These are phyloP conservation scores for Oreonectes daqikongensis DNA, from an alignment of 2,797 vertebrate species.

Conservation along the genomic window DNA sequence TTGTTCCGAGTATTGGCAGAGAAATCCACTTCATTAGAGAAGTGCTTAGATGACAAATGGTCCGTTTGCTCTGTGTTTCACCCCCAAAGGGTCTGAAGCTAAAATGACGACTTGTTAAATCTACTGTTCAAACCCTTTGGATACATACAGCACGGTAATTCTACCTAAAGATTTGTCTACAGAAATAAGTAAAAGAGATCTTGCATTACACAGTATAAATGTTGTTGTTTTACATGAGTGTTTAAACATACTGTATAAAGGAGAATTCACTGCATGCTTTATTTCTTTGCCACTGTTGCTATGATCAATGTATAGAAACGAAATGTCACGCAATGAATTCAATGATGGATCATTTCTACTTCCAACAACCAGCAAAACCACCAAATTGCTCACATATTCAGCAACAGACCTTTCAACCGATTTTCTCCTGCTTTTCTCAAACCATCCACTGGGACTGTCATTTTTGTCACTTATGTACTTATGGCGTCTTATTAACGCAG, in stretches of 20 bases:
- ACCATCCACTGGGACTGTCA: slow-evolving; percentile 4
- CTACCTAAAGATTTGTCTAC: neutral
- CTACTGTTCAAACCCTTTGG: neutral
- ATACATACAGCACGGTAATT: neutral
- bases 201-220: neutral
- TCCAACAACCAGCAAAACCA: slow-evolving; percentile 33
- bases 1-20: slow-evolving; percentile 41
- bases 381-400: neutral
- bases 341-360: slow-evolving; percentile 15
- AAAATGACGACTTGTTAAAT: slow-evolving; percentile 31
- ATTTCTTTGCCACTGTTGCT: too few species aligned
- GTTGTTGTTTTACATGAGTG: neutral
- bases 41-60: slow-evolving; percentile 49
- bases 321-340: slow-evolving; percentile 46
- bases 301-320: too few species aligned
- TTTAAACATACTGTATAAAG: neutral
- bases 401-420: slow-evolving; percentile 6
- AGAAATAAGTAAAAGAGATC: neutral
- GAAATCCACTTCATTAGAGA: slow-evolving; percentile 47
- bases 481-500: slow-evolving; percentile 11
- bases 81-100: slow-evolving; percentile 17
- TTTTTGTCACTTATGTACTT: slow-evolving; percentile 4
- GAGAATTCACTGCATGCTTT: too few species aligned
- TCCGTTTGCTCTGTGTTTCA: slow-evolving; percentile 27
- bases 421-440: slow-evolving; percentile 8